Percentiles rank a stretch among this genome's conserved stretches.
Evolutionary conservation across 2,797 vertebrate species (phyloP).

Genomic region (Prionace glauca): DNA sequence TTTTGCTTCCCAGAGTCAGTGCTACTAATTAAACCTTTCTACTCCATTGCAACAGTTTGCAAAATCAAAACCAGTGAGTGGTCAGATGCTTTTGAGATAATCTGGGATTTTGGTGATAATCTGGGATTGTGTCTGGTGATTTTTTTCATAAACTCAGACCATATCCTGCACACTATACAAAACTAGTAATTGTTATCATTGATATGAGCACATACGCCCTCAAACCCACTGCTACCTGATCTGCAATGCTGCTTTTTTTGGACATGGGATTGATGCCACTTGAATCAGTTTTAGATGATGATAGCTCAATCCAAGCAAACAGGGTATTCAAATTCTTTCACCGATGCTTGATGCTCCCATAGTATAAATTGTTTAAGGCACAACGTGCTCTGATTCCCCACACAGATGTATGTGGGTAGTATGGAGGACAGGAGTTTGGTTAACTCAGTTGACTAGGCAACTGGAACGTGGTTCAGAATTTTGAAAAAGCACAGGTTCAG

Average conservation of each 20-base stretch:
- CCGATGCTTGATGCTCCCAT: not conserved
- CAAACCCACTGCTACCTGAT: not conserved
- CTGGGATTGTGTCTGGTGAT: not conserved
- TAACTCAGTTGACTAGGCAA: too few species aligned
- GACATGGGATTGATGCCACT: not conserved
- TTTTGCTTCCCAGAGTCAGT: not conserved
- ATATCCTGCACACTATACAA: not conserved
- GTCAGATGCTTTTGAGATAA: not conserved
- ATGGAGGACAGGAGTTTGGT: not conserved
- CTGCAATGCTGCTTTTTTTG: not conserved
- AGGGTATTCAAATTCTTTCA: not conserved
- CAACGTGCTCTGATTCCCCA: not conserved
- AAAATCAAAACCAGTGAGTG: not conserved
- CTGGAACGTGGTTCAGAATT: too few species aligned
- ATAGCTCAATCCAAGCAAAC: not conserved
- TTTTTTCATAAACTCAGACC: not conserved
- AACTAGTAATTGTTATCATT: not conserved
- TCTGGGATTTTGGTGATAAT: not conserved
- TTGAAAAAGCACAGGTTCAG: too few species aligned
- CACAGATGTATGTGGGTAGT: not conserved
- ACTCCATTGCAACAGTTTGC: not conserved
- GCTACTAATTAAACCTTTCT: not conserved
- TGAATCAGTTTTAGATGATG: not conserved
- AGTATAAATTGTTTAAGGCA: not conserved
- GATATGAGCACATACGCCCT: not conserved